Percentiles rank a stretch among this genome's conserved stretches.
phyloP scores from a whole-genome alignment of 2,888 invertebrate species.

The Hirudinaria manillensis region DNA sequence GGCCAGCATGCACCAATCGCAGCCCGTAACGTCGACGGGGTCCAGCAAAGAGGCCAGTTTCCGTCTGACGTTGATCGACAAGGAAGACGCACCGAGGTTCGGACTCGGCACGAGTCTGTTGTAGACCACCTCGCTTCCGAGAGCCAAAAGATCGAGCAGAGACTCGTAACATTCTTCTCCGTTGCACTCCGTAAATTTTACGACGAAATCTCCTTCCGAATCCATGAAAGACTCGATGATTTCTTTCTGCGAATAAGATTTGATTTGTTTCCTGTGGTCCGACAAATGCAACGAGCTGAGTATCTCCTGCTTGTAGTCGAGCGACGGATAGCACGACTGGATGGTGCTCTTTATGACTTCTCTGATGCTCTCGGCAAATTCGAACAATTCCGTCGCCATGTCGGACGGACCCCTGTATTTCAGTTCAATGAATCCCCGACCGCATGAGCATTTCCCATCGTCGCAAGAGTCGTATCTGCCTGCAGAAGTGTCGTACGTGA shows the following conservation, averaged over 20 bases:
- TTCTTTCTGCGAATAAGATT: slow-evolving; percentile 48
- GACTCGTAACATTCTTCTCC: slow-evolving; percentile 56
- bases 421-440: slow-evolving; percentile 58
- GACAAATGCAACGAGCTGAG: slow-evolving; percentile 56
- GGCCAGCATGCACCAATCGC: slow-evolving; percentile 60
- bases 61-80: slow-evolving; percentile 61
- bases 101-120: slow-evolving; percentile 58
- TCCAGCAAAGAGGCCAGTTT: slow-evolving; percentile 57
- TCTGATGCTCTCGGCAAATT: slow-evolving; percentile 66
- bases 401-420: slow-evolving; percentile 64
- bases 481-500: slow-evolving; percentile 56
- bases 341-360: slow-evolving; percentile 64
- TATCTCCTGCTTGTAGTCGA: slow-evolving; percentile 64
- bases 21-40: slow-evolving; percentile 58
- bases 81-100: slow-evolving; percentile 61
- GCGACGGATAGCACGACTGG: slow-evolving; percentile 64
- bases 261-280: slow-evolving; percentile 39
- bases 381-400: slow-evolving; percentile 56
- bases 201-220: slow-evolving; percentile 1
- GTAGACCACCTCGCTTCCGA: slow-evolving; percentile 54
- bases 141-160: slow-evolving; percentile 60
- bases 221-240: slow-evolving; percentile 51
- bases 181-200: slow-evolving; percentile 35
- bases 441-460: slow-evolving; percentile 1
- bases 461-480: background rate